Percentiles rank a stretch among this genome's conserved stretches.
Conservation (phyloP, 2,797 vertebrate genomes). For the Chloroceryle amazona region DNA sequence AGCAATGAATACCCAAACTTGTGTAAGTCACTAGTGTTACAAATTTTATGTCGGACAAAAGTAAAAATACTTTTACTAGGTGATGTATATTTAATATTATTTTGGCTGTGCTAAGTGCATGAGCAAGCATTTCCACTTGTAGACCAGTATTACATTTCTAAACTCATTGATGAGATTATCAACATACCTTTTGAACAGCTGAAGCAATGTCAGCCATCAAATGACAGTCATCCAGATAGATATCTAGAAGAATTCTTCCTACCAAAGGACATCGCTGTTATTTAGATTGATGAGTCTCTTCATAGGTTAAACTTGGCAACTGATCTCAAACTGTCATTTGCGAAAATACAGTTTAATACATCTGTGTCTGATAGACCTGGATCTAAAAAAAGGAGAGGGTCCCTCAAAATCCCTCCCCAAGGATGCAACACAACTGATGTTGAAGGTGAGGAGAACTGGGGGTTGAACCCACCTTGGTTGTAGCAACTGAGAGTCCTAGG, state of each 20-base stretch:
- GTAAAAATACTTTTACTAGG: neutral
- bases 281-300: neutral
- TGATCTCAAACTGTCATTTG: neutral
- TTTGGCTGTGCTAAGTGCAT: neutral
- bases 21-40: neutral
- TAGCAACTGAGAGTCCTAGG: neutral
- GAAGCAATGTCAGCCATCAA: neutral
- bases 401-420: neutral
- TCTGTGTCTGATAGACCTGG: neutral
- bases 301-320: neutral
- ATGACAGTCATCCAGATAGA: neutral
- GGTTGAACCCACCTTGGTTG: neutral
- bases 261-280: neutral
- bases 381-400: neutral
- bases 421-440: neutral
- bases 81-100: neutral
- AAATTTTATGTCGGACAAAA: neutral
- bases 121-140: neutral
- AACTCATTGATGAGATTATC: neutral
- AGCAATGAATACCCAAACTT: neutral
- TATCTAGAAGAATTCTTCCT: neutral
- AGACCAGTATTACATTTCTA: neutral
- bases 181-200: neutral
- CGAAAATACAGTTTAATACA: neutral
- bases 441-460: neutral